Conservation (phyloP, 2,888 invertebrate species). For the Synergus laeviventris region DNA sequence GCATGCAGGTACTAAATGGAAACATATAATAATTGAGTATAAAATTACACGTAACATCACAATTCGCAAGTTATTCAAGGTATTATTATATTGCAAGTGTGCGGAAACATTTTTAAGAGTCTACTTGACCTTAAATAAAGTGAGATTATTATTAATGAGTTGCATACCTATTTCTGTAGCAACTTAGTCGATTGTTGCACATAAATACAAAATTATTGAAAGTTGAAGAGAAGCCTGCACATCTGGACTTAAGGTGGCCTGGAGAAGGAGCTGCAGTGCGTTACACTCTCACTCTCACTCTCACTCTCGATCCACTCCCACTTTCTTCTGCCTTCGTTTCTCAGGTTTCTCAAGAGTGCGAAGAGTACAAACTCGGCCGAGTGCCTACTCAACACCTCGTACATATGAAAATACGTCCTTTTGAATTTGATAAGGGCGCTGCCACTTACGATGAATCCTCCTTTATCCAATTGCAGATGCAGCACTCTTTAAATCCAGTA, state of each 20-base stretch:
- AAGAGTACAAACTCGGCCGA: slow-evolving; percentile 45
- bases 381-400: not conserved
- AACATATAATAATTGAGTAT: no score
- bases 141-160: not conserved
- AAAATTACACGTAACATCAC: no score
- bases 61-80: no score
- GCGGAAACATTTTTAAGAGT: no score
- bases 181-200: not conserved
- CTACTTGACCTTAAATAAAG: no score
- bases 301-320: slow-evolving; percentile 63
- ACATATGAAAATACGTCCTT: not conserved
- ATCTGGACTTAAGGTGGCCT: slow-evolving; percentile 8
- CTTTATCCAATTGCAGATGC: not conserved
- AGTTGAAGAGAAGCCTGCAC: not conserved
- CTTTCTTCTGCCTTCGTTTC: slow-evolving; percentile 62
- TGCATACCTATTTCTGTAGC: not conserved
- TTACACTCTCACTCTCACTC: slow-evolving; percentile 64
- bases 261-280: slow-evolving; percentile 27
- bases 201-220: slow-evolving; percentile 5
- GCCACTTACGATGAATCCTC: not conserved
- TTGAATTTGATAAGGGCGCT: not conserved
- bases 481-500: not conserved
- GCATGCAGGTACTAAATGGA: no score
- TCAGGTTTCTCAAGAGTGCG: slow-evolving; percentile 48
- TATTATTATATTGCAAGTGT: no score